Evolutionary conservation across 2,797 vertebrate species (phyloP).

Genomic region (Arrhamphus sclerolepis): DNA sequence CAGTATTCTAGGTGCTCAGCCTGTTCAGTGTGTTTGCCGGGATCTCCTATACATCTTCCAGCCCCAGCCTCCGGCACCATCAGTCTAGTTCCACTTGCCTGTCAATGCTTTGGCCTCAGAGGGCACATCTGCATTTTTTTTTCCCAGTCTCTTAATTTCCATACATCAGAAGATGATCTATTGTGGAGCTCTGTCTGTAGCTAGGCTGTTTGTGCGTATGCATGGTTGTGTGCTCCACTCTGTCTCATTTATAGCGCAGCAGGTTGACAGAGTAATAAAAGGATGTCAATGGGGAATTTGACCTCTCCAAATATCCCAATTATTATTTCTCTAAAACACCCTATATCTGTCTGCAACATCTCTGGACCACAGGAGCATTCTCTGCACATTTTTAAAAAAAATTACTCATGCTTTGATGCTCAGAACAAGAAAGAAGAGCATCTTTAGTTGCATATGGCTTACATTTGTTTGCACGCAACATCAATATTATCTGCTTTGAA

Average conservation of each 20-base stretch:
- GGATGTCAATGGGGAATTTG: slow-evolving; percentile 70
- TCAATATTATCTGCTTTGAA: slow-evolving; percentile 28
- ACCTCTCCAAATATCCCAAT: slow-evolving; percentile 74
- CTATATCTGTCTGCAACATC: slow-evolving; percentile 58
- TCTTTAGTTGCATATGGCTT: slow-evolving; percentile 2
- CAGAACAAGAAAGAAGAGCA: slow-evolving; percentile 19
- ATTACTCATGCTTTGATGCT: slow-evolving; percentile 45
- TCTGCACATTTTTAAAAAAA: slow-evolving; percentile 46
- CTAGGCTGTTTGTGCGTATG: slow-evolving; percentile 35
- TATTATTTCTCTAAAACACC: slow-evolving; percentile 69
- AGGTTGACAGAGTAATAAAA: slow-evolving; percentile 69
- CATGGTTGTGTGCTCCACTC: slow-evolving; percentile 41
- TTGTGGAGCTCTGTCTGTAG: slow-evolving; percentile 23
- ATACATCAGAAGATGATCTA: slow-evolving; percentile 60
- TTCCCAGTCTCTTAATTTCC: slow-evolving; percentile 54
- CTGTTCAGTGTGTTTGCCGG: slow-evolving; percentile 12
- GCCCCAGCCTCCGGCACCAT: slow-evolving; percentile 38
- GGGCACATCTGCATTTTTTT: slow-evolving; percentile 36
- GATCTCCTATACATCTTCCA: slow-evolving; percentile 22
- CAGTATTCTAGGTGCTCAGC: slow-evolving; percentile 10
- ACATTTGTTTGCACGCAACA: slow-evolving; percentile 6
- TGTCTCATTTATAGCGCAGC: slow-evolving; percentile 68
- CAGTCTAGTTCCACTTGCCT: slow-evolving; percentile 48
- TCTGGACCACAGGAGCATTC: slow-evolving; percentile 50
- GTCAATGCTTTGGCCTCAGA: slow-evolving; percentile 42